Evolutionary conservation across 2,888 invertebrate species (phyloP).

Genomic region (Ceratothoa steindachneri): DNA sequence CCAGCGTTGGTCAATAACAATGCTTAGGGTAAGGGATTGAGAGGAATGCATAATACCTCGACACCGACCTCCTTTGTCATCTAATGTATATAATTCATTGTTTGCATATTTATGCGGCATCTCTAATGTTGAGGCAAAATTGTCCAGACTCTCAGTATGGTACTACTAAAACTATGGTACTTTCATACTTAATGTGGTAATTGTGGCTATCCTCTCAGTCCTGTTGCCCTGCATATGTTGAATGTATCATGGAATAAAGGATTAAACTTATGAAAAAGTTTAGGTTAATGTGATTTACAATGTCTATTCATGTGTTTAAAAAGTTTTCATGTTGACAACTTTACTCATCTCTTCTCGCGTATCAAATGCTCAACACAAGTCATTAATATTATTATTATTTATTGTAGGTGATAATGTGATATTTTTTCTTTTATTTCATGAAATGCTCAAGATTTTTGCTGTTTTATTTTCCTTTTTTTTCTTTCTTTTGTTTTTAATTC

Average conservation of each 20-base stretch:
- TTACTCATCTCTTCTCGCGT: neutral
- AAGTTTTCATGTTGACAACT: neutral
- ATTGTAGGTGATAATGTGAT: neutral
- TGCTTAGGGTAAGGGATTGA: neutral
- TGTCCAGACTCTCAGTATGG: too few species aligned
- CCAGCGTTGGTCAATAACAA: neutral
- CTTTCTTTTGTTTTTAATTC: neutral
- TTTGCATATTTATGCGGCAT: too few species aligned
- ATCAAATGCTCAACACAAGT: neutral
- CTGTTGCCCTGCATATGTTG: neutral
- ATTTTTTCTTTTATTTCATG: neutral
- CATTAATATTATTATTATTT: neutral
- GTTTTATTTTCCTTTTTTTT: neutral
- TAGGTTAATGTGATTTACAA: neutral
- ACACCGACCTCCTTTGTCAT: too few species aligned
- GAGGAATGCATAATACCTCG: neutral
- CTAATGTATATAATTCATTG: too few species aligned
- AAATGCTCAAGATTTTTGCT: neutral
- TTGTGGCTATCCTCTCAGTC: neutral
- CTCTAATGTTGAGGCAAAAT: too few species aligned
- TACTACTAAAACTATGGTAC: too few species aligned
- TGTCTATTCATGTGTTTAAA: neutral
- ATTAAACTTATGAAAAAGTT: neutral
- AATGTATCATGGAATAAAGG: neutral
- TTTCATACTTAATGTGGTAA: neutral